Conservation (phyloP, 2,113 vertebrate genomes). For the Dipodomys merriami region DNA sequence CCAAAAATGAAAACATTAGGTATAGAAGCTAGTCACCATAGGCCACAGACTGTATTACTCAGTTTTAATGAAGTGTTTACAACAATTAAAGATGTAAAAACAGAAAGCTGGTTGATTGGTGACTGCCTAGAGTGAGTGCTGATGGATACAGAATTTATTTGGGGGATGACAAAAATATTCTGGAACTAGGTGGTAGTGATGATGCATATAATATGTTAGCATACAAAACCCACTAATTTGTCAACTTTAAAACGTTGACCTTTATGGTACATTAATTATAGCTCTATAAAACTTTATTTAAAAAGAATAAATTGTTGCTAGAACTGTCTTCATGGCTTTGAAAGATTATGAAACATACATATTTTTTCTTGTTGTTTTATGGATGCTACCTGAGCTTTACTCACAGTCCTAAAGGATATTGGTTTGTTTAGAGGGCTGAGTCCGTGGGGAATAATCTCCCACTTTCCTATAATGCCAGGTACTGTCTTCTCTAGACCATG, state of each 20-base stretch:
- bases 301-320: neutral
- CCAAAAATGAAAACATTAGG: neutral
- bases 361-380: conserved; percentile 21
- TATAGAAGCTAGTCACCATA: neutral
- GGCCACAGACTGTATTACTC: neutral
- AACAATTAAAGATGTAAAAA: neutral
- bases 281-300: neutral
- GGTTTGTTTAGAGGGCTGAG: neutral
- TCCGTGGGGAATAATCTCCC: conserved; percentile 22
- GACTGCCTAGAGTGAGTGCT: neutral
- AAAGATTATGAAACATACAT: neutral
- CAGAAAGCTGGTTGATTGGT: neutral
- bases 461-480: conserved; percentile 47
- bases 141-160: neutral
- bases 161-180: neutral
- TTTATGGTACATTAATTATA: conserved; percentile 38
- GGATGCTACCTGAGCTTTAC: conserved; percentile 6
- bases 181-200: neutral
- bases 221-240: neutral
- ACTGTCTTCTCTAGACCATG: neutral
- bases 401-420: neutral
- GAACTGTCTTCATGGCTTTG: neutral
- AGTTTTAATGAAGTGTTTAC: neutral
- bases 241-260: conserved; percentile 16
- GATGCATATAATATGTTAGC: neutral